Percentiles rank a stretch among this genome's conserved stretches.
These are phyloP conservation scores for Chaetophractus vellerosus DNA, from an alignment of 2,797 vertebrate species.

Conservation along the genomic window DNA sequence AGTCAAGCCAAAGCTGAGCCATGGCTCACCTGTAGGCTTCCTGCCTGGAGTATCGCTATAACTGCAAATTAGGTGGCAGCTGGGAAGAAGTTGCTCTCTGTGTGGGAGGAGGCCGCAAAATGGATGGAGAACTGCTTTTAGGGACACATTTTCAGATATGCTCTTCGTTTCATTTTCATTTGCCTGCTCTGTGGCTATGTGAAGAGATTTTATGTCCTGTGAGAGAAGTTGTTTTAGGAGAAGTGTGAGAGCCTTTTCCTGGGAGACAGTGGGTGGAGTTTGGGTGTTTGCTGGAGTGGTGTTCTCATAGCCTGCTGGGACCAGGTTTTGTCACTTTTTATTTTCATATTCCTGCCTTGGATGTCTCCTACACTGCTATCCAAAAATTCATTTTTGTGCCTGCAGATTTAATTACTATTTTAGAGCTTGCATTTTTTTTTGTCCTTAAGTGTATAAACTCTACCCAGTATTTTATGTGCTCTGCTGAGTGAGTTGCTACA, in stretches of 20 bases:
- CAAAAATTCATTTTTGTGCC: background rate
- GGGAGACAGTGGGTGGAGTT: background rate
- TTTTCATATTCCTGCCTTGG: background rate
- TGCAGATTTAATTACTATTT: background rate
- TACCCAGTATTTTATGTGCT: too few relatives aligned
- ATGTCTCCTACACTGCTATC: background rate
- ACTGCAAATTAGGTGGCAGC: background rate
- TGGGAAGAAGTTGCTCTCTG: background rate
- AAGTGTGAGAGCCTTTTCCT: background rate
- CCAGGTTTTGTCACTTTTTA: background rate
- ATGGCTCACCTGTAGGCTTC: background rate
- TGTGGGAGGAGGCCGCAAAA: background rate
- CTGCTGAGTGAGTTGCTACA: too few relatives aligned
- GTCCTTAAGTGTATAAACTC: background rate
- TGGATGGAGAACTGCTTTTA: conserved; percentile 3
- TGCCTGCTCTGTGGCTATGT: background rate
- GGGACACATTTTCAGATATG: background rate
- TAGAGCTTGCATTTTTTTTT: too few relatives aligned
- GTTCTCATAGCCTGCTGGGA: background rate
- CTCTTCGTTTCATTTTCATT: background rate
- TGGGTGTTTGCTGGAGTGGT: background rate
- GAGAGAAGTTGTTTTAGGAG: background rate
- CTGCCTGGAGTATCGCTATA: background rate
- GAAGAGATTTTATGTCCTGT: background rate
- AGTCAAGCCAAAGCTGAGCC: background rate